Conservation (phyloP, 1,140 invertebrate genomes). For the Eumaeus atala region DNA sequence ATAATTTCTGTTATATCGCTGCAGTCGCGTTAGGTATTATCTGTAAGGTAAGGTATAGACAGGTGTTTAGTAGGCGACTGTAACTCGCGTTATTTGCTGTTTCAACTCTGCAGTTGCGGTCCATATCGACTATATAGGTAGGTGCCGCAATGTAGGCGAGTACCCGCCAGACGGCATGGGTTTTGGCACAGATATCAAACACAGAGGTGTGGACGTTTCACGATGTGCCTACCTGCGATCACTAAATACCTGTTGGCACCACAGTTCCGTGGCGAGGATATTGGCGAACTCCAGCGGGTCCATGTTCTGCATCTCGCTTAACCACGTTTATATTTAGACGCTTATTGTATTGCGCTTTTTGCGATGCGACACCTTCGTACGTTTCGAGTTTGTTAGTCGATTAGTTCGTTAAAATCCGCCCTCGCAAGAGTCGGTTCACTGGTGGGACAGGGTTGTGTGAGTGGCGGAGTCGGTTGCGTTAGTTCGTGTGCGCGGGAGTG, state of each 20-base stretch:
- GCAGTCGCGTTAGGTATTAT: no score
- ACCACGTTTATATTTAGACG: slow-evolving; percentile 71
- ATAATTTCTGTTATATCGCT: no score
- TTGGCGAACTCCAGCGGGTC: slow-evolving; percentile 86
- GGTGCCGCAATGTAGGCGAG: neutral
- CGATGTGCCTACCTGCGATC: neutral
- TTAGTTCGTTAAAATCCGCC: slow-evolving; percentile 70
- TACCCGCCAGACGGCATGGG: slow-evolving; percentile 28
- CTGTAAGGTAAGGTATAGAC: no score
- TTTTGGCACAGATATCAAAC: slow-evolving; percentile 23
- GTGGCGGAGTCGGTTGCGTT: slow-evolving; percentile 46
- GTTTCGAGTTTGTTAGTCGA: slow-evolving; percentile 70
- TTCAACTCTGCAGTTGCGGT: no score
- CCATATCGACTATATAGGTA: no score
- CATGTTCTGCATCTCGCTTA: slow-evolving; percentile 73
- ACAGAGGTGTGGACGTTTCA: neutral
- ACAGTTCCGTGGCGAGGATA: slow-evolving; percentile 86
- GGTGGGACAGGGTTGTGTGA: slow-evolving; percentile 27
- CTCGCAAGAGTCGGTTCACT: slow-evolving; percentile 48
- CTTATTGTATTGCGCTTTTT: slow-evolving; percentile 72
- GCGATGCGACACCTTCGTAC: slow-evolving; percentile 67
- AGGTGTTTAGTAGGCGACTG: no score
- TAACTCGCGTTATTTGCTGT: no score
- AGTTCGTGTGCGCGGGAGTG: slow-evolving; percentile 58
- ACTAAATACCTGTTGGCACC: slow-evolving; percentile 81